Base-by-base conservation (phyloP, 2,797 vertebrate species). In the Centropyge bicolor region DNA sequence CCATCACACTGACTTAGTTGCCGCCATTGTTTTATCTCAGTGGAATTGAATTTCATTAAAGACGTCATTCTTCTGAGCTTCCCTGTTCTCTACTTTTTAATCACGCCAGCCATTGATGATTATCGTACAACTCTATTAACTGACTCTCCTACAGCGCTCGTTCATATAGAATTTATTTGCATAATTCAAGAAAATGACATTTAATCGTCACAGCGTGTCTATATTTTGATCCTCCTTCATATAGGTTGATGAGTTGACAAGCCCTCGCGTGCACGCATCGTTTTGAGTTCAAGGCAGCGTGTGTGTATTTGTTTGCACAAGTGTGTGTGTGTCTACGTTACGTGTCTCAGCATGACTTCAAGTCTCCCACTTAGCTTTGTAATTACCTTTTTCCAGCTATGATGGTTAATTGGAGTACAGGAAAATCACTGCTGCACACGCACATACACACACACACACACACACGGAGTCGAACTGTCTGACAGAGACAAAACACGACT, bases 321-420 rank as follows among this genome's bases (percentile, higher is more conserved):
- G 60, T 43, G 67, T 79, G 70, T 79, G 70, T 65, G 80, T 79
- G 54, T 85, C 52, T 69, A 61, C 0, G 43, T 52, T 79, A 82
- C 82, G 62, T 63, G 77, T 80, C 89, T 68, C 89, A 88, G 90
- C 86, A 85, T 86, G 91, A 81, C 73, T 90, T 80, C 55, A 78
- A 83, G 82, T 85, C 90, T 86, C 88, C 88, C 73, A 89, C 85
- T 81, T 86, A 85, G 86, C 86, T 90, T 89, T 86, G 68, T 90
- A 93, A 93, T 93, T 87, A 92, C 82, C 84, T 89, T 92, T 90
- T 86, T 79, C 82, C 82, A 78, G 77, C 82, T 78, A 74, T 89
- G 83, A 89, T 67, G 83, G 75, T 91, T 93, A 91, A 89, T 91
- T 92, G 79, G 74, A 90, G 66, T 71, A 64, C 48, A 24, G 74